phyloP scores from a whole-genome alignment of 2,113 vertebrate species.

The Etheostoma spectabile region DNA sequence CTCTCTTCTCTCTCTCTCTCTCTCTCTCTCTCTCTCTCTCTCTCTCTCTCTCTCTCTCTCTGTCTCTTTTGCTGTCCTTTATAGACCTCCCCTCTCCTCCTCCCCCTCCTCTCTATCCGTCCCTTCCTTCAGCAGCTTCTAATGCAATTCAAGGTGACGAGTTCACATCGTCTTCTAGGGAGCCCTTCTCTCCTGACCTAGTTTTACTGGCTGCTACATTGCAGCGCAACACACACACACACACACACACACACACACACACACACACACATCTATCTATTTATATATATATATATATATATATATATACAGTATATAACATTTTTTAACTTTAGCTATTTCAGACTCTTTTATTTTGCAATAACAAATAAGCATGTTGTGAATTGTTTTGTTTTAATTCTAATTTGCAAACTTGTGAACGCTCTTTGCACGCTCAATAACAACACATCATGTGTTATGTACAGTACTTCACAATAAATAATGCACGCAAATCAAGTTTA shows the following conservation, averaged over 20 bases:
- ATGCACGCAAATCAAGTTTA: not conserved
- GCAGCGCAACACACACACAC: conserved; percentile 26
- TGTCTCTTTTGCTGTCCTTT: not conserved
- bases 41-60: not conserved
- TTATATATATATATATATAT: too few relatives aligned
- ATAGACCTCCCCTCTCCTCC: conserved; percentile 17
- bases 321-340: too few relatives aligned
- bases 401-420: not conserved
- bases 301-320: too few relatives aligned
- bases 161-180: conserved; percentile 87
- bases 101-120: conserved; percentile 51
- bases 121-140: conserved; percentile 71
- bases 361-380: too few relatives aligned
- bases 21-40: too few relatives aligned
- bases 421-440: not conserved
- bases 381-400: not conserved
- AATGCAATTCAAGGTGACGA: conserved; percentile 89
- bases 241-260: conserved; percentile 9
- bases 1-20: too few relatives aligned
- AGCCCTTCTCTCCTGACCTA: conserved; percentile 90
- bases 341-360: too few relatives aligned
- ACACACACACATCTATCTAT: conserved; percentile 7
- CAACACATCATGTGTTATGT: too few relatives aligned
- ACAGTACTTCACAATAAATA: not conserved
- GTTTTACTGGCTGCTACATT: conserved; percentile 79